phyloP scores from a whole-genome alignment of 2,888 invertebrate genomes.

The Ichneumoninae sp. region DNA sequence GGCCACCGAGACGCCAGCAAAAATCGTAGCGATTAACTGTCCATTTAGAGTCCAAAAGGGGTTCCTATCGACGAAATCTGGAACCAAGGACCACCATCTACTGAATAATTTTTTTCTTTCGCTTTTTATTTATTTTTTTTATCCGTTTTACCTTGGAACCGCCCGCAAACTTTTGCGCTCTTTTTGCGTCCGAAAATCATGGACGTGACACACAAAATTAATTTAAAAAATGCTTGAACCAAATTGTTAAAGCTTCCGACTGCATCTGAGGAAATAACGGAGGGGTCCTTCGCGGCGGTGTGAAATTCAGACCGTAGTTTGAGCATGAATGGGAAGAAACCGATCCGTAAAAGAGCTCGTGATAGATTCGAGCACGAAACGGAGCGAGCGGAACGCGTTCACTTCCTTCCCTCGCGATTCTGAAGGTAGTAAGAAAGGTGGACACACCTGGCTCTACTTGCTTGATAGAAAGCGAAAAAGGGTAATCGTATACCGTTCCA shows the following conservation, averaged over 20 bases:
- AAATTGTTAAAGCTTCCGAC: not conserved
- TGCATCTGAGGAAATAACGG: not conserved
- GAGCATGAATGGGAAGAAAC: slow-evolving; percentile 39
- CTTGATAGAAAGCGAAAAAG: slow-evolving; percentile 47
- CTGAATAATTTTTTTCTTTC: not conserved
- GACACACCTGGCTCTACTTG: slow-evolving; percentile 47
- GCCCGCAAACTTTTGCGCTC: not conserved
- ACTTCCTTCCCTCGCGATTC: slow-evolving; percentile 48
- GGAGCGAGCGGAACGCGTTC: slow-evolving; percentile 29
- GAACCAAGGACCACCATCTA: slow-evolving; percentile 9
- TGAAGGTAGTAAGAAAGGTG: not conserved
- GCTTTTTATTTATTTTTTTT: not conserved
- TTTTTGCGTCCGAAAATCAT: too few species aligned
- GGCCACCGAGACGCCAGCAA: not conserved
- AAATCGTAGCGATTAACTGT: not conserved
- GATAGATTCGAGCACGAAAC: slow-evolving; percentile 43
- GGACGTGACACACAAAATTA: too few species aligned
- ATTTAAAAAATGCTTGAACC: not conserved
- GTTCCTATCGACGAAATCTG: not conserved
- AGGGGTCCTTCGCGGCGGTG: slow-evolving; percentile 4
- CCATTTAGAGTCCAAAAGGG: not conserved
- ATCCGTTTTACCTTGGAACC: too few species aligned
- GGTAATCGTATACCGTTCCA: slow-evolving; percentile 51
- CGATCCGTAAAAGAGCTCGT: slow-evolving; percentile 31
- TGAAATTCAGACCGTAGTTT: slow-evolving; percentile 28